A percentile compares a stretch with the other conserved stretches of the same genome.
These are phyloP conservation scores for Polydrusus pterygomalis DNA, from an alignment of 2,888 invertebrate species.

Conservation along the genomic window DNA sequence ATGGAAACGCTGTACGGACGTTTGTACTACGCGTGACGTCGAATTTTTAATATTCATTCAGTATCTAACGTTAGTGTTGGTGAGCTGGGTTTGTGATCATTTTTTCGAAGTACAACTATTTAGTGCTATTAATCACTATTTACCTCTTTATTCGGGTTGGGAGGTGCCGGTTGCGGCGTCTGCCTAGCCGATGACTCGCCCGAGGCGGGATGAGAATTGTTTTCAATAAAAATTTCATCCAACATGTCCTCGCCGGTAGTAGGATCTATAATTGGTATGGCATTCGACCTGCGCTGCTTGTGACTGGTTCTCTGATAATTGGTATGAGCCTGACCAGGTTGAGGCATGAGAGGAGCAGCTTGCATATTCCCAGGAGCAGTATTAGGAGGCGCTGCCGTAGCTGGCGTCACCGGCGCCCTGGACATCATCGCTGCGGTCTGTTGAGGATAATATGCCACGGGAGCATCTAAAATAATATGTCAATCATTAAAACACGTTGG, in stretches of 20 bases:
- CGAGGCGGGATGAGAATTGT: slow-evolving; percentile 70
- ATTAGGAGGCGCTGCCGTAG: slow-evolving; percentile 58
- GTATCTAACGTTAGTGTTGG: too few species aligned
- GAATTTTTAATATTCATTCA: too few species aligned
- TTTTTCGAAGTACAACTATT: too few species aligned
- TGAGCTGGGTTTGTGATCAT: too few species aligned
- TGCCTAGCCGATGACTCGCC: slow-evolving; percentile 73
- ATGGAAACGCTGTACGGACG: too few species aligned
- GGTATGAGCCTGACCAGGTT: slow-evolving; percentile 20
- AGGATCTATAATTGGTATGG: slow-evolving; percentile 70
- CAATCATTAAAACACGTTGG: neutral
- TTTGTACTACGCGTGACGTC: too few species aligned
- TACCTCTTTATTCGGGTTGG: slow-evolving; percentile 61
- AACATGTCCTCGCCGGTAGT: slow-evolving; percentile 70
- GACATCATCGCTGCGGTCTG: slow-evolving; percentile 23
- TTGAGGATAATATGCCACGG: slow-evolving; percentile 52
- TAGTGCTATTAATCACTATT: too few species aligned
- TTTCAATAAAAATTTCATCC: slow-evolving; percentile 69
- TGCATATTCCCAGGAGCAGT: slow-evolving; percentile 53
- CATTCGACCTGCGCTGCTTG: slow-evolving; percentile 64
- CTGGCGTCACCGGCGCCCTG: slow-evolving; percentile 45
- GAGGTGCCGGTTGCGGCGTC: slow-evolving; percentile 71
- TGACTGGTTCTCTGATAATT: slow-evolving; percentile 34
- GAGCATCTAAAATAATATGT: slow-evolving; percentile 45
- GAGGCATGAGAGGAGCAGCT: slow-evolving; percentile 27